Conservation (phyloP, 2,797 vertebrate genomes). For the Rhincodon typus region DNA sequence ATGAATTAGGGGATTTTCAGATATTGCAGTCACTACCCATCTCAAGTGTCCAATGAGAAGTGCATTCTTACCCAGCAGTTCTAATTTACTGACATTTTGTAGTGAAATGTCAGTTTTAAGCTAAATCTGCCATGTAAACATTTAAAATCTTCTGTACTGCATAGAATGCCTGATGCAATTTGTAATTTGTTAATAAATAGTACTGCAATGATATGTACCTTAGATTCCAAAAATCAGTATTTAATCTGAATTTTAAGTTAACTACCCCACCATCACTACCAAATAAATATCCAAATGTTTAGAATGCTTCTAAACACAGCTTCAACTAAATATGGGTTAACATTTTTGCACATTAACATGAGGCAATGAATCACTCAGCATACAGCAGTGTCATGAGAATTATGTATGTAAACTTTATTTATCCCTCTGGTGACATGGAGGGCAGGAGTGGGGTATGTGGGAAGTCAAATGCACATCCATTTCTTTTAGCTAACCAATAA, state of each 20-base stretch:
- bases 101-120: too few relatives aligned
- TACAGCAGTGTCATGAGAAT: constrained; percentile 20
- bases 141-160: background rate
- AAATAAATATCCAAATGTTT: too few relatives aligned
- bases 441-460: constrained; percentile 41
- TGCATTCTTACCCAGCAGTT: background rate
- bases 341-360: background rate
- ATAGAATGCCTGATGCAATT: too few relatives aligned
- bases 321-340: too few relatives aligned
- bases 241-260: too few relatives aligned
- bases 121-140: background rate
- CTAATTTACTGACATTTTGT: background rate
- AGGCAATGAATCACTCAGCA: background rate
- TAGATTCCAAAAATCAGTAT: background rate
- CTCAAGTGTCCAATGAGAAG: background rate
- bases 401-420: constrained; percentile 55
- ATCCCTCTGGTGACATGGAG: constrained; percentile 48
- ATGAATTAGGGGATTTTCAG: background rate
- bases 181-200: too few relatives aligned
- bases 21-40: background rate
- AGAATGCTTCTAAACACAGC: too few relatives aligned
- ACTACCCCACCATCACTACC: too few relatives aligned
- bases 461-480: constrained; percentile 45
- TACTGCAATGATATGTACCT: too few relatives aligned
- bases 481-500: constrained; percentile 1